Conservation (phyloP, 2,888 invertebrate species). For the Dascillus cervinus region DNA sequence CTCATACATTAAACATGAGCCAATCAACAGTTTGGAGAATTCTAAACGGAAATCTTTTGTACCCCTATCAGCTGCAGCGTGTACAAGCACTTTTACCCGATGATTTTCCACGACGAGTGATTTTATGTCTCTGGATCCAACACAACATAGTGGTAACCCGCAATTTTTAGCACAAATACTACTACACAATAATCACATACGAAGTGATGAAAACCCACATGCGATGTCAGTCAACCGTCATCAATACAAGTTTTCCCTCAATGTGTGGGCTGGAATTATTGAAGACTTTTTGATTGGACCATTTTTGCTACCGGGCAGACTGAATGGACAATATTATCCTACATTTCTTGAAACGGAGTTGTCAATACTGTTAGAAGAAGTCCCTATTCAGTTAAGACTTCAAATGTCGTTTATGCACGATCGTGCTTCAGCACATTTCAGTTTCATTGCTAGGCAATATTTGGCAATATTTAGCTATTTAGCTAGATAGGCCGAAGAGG, state of each 20-base stretch:
- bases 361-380: constrained; percentile 8
- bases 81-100: constrained; percentile 8
- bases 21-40: too few relatives aligned
- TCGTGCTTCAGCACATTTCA: too few relatives aligned
- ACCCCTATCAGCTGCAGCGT: constrained; percentile 12
- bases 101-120: background rate
- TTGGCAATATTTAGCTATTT: too few relatives aligned
- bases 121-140: constrained; percentile 1
- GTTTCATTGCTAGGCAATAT: too few relatives aligned
- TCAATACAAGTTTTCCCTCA: constrained; percentile 19
- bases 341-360: constrained; percentile 15
- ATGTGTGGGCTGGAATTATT: constrained; percentile 20
- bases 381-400: constrained; percentile 1
- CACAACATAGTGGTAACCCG: constrained; percentile 4
- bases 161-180: constrained; percentile 11
- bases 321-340: constrained; percentile 15
- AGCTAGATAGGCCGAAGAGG: too few relatives aligned
- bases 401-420: too few relatives aligned
- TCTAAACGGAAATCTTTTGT: too few relatives aligned
- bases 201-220: constrained; percentile 18
- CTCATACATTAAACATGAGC: too few relatives aligned
- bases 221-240: constrained; percentile 7
- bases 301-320: constrained; percentile 12
- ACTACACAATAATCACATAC: constrained; percentile 17
- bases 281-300: constrained; percentile 17